Percentiles rank a stretch among this genome's conserved stretches.
These are phyloP conservation scores for Platypus cylindrus DNA, from an alignment of 2,888 invertebrate species.

Conservation along the genomic window DNA sequence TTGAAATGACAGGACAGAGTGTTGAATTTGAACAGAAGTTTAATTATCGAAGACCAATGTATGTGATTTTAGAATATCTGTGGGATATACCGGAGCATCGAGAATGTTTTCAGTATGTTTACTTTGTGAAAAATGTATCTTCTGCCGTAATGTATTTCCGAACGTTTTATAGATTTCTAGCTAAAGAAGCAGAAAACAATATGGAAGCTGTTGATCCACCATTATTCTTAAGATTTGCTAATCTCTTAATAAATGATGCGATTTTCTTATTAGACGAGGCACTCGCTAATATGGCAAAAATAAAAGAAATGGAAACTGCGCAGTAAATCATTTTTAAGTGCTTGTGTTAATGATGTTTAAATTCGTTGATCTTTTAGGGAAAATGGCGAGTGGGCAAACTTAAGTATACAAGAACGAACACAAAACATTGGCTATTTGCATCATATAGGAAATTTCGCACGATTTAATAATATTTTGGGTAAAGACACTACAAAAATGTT, in stretches of 20 bases:
- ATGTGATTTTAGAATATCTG: conserved; percentile 80
- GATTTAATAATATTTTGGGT: conserved; percentile 86
- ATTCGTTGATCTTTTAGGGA: conserved; percentile 45
- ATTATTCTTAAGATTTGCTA: conserved; percentile 86
- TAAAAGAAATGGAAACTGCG: conserved; percentile 67
- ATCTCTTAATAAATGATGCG: conserved; percentile 94
- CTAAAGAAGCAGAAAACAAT: conserved; percentile 66
- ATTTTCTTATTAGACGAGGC: conserved; percentile 91
- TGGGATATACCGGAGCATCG: conserved; percentile 75
- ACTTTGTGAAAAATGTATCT: no score
- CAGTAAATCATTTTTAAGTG: conserved; percentile 40
- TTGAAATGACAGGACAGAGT: conserved; percentile 93
- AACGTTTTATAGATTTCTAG: conserved; percentile 53
- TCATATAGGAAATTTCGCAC: conserved; percentile 71
- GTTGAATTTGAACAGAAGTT: conserved; percentile 96
- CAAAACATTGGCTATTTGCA: conserved; percentile 61
- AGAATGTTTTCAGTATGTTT: conserved; percentile 57
- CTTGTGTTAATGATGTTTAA: not conserved
- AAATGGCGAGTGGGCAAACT: conserved; percentile 58
- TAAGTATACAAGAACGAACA: conserved; percentile 58
- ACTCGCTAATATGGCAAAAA: conserved; percentile 74
- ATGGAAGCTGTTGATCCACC: conserved; percentile 88
- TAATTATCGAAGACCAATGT: conserved; percentile 92
- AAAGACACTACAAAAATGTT: conserved; percentile 77
- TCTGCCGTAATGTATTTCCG: no score